Conservation (phyloP, 2,888 invertebrate genomes). For the Xanthorhoe designata region DNA sequence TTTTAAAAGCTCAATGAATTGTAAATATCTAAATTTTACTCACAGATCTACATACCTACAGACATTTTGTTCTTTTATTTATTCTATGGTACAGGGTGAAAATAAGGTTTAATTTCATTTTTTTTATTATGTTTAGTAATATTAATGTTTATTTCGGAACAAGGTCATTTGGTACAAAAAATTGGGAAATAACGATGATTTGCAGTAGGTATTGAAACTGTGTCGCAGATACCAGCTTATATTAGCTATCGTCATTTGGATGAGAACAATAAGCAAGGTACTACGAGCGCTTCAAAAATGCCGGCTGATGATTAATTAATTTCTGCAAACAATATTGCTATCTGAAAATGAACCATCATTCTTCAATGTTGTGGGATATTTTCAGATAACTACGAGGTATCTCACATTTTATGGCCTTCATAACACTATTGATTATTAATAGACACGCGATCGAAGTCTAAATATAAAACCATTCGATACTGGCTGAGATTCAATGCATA, state of each 20-base stretch:
- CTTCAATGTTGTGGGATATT: background rate
- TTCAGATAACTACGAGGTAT: background rate
- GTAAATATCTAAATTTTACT: background rate
- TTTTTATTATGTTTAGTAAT: no score
- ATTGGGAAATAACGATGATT: no score
- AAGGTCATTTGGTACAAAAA: no score
- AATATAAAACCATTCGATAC: background rate
- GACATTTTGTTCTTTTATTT: no score
- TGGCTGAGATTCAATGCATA: background rate
- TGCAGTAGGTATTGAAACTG: no score
- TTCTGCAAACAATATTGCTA: background rate
- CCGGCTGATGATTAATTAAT: background rate
- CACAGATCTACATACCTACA: no score
- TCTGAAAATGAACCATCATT: background rate
- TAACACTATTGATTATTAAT: background rate
- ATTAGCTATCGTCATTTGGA: no score
- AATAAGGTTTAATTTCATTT: no score
- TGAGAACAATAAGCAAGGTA: background rate
- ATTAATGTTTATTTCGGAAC: no score
- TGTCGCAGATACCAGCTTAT: no score
- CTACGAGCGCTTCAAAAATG: background rate
- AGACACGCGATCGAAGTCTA: background rate
- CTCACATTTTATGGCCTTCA: background rate
- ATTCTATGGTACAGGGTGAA: no score
- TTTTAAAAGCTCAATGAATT: conserved; percentile 4